Evolutionary conservation across 2,888 invertebrate species (phyloP), one percentile per base, ranked within the genome.

Genomic region (Andricus quercusramuli): DNA sequence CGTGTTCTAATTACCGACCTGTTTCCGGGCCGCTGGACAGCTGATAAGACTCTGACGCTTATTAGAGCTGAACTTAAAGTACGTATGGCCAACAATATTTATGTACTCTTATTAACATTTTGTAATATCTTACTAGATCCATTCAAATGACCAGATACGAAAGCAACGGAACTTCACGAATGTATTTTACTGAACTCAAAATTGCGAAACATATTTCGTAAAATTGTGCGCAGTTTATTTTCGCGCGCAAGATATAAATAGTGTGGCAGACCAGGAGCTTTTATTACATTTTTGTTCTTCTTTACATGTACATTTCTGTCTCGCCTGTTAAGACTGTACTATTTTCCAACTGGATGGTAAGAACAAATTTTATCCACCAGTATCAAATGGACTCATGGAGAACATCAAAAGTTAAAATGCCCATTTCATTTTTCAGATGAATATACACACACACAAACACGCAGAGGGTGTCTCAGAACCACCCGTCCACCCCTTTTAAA

Each of bases 1-100:
- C 25, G 17, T 70, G 70, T 70, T 70, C 47, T 70, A 70, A 70
- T 70, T 70, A 51, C 29, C 70, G 70, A 47, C 25, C 44, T 47
- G 20, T 51, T 70, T 70, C 11, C 68, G 47, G 68, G 68, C 47
- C 68, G 37, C n/a, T 68, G 44, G 47, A 25, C 51, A 67, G 9
- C 22, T 67, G 37, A 67, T 67, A 67, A 37, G 20, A 37, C 29
- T 56, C n/a, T 2, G n/a, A 56, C n/a, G n/a, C 56, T 56, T n/a
- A 56, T 56, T n/a, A 56, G n/a, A 2, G 9, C 56, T 56, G 9
- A 56, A n/a, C 56, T n/a, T n/a, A 56, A 51, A 20, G 6, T 20
- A 51, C 51, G 6, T 20, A 13, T 51, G 20, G n/a, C 2, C 20
- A 51, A 51, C 2, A 51, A 20, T 20, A 51, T 8, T 51, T 20